Evolutionary conservation across 2,888 invertebrate genomes (phyloP).

Genomic region (Heliconius sara): DNA sequence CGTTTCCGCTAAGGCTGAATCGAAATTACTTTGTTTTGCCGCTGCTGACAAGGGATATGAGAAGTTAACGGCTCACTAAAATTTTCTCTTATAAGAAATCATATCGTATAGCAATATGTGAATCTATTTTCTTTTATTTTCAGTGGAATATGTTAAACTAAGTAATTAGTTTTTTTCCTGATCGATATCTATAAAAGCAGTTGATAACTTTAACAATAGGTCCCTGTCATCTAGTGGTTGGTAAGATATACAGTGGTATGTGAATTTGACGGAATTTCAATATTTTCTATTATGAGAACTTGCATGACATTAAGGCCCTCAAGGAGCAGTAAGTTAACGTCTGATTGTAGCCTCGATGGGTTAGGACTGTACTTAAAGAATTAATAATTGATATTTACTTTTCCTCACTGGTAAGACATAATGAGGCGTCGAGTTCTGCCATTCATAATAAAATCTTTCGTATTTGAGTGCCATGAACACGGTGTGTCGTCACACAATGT

Average conservation of each 20-base stretch:
- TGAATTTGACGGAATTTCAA: too few relatives aligned
- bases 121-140: conserved; percentile 30
- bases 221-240: not conserved
- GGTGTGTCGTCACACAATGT: too few relatives aligned
- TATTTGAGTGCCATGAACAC: too few relatives aligned
- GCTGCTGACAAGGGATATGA: conserved; percentile 53
- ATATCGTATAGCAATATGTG: conserved; percentile 33
- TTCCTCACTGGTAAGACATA: too few relatives aligned
- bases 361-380: too few relatives aligned
- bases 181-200: not conserved
- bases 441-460: too few relatives aligned
- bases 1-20: conserved; percentile 61
- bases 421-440: too few relatives aligned
- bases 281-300: too few relatives aligned
- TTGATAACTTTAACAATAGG: not conserved
- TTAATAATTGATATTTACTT: too few relatives aligned
- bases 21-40: conserved; percentile 76
- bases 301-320: too few relatives aligned
- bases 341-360: too few relatives aligned
- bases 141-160: not conserved
- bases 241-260: not conserved
- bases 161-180: not conserved
- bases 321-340: too few relatives aligned
- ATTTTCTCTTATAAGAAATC: conserved; percentile 43
- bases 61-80: conserved; percentile 51